Evolutionary conservation across 2,888 invertebrate species (phyloP).

Genomic region (Nephrotoma flavescens): DNA sequence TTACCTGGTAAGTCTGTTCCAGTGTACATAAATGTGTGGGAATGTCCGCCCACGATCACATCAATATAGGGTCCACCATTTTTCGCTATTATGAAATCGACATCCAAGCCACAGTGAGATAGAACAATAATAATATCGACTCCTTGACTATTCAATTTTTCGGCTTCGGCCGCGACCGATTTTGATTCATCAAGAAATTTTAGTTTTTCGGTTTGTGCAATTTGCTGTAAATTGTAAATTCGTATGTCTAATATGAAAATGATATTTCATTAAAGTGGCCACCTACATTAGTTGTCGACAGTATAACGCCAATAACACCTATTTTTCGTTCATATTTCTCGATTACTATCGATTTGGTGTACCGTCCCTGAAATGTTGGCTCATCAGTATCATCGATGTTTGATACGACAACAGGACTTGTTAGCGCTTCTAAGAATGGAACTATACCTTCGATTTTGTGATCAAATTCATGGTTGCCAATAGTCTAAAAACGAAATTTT

Average conservation of each 20-base stretch:
- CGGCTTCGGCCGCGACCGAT: conserved; percentile 51
- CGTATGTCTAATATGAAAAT: neutral
- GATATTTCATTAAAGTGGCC: neutral
- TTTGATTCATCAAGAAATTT: conserved; percentile 54
- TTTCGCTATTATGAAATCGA: conserved; percentile 49
- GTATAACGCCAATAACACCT: conserved; percentile 67
- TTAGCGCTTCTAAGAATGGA: conserved; percentile 48
- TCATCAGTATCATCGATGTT: conserved; percentile 60
- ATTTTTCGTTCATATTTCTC: conserved; percentile 47
- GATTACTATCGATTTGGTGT: conserved; percentile 48
- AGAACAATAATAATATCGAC: conserved; percentile 67
- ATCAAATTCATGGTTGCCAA: conserved; percentile 84
- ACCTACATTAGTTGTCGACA: conserved; percentile 47
- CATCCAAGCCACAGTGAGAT: conserved; percentile 63
- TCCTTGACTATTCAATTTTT: conserved; percentile 41
- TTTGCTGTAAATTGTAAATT: conserved; percentile 33
- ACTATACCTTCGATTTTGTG: conserved; percentile 54
- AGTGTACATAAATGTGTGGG: conserved; percentile 63
- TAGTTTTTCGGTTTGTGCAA: conserved; percentile 48
- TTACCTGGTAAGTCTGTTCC: conserved; percentile 39
- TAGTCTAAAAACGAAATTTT: conserved; percentile 36
- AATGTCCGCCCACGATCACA: conserved; percentile 71
- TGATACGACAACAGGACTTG: conserved; percentile 53
- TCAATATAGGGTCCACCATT: conserved; percentile 52
- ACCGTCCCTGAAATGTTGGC: conserved; percentile 44